Base-by-base conservation (phyloP, 2,888 invertebrate genomes). In the Drosophila macrothrix region DNA sequence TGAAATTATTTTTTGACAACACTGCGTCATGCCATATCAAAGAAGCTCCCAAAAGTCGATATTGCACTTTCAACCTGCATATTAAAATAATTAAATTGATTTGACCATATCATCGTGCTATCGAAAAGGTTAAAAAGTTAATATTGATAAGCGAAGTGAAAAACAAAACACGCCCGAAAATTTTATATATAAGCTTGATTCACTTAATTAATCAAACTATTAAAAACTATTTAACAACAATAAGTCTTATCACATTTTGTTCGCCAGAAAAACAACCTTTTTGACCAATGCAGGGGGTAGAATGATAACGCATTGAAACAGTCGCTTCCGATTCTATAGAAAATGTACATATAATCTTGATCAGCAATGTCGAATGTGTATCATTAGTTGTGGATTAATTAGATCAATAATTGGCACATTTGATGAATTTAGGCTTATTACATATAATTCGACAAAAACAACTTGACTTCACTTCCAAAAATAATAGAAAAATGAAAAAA, bases 1-100 rank as follows among this genome's bases (percentile, higher is more conserved):
- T 59, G 6, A 50, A 55, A 50, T 41, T 55, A 65, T 46, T 53
- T 62, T 64, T 76, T 64, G 70, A 39, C 62, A 54, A 55, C 28
- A 41, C 53, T 41, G 25, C 50, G 43, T 64, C 55, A 52, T 56
- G n/a, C 64, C 50, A 54, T 9, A 10, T 41, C 25, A 46, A 9
- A 14, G 46, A 22, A 46, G 7, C 22, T 46, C 7, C 46, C 1
- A 46, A 25, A 22, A 43, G 22, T 22, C 12, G 43, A 22, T 43
- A 5, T 46, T 46, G 7, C 4, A 22, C 22, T 2, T 22, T 7
- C 22, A 22, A 7, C 22, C 7, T 25, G 46, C 22, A 25, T 9
- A 25, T 14, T 16, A 25, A 46, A 16, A 25, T 22, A 46, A 16
- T 22, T 16, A 4, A 46, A 46, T 22, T 46, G 22, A 22, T 46